phyloP scores from a whole-genome alignment of 2,888 invertebrate species.

The Chrysolina oricalcia region DNA sequence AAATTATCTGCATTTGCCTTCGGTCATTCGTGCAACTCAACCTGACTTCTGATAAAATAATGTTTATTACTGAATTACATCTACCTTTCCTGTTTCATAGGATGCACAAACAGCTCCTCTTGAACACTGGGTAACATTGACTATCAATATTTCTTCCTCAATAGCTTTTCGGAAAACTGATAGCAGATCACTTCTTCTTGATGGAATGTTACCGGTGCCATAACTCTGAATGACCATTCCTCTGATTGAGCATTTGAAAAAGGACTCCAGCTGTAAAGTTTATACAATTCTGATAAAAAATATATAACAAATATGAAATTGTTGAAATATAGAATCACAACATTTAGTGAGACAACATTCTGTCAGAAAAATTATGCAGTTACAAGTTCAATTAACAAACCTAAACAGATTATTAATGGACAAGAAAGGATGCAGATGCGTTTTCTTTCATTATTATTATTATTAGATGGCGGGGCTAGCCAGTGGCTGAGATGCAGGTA shows the following conservation, averaged over 20 bases:
- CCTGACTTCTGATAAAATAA: no score
- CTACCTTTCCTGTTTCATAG: constrained; percentile 90
- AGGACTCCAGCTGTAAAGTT: constrained; percentile 75
- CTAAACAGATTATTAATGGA: no score
- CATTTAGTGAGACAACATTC: no score
- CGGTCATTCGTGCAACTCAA: neutral
- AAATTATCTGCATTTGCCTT: neutral
- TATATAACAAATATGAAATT: no score
- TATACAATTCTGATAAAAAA: no score
- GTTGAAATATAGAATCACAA: no score
- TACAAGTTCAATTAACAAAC: no score
- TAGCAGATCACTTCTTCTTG: constrained; percentile 86
- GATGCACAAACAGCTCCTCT: constrained; percentile 84
- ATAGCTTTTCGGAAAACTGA: constrained; percentile 82
- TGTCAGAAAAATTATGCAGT: no score
- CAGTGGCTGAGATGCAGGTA: no score
- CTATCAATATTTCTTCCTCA: constrained; percentile 85
- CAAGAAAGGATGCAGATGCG: no score
- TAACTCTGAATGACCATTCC: constrained; percentile 94
- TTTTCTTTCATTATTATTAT: no score
- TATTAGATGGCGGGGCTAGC: no score
- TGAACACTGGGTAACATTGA: constrained; percentile 94
- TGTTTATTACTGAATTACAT: constrained; percentile 22
- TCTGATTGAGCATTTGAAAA: constrained; percentile 80
- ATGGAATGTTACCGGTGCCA: constrained; percentile 95